These are phyloP conservation scores for Linepithema humile DNA, from an alignment of 1,140 invertebrate genomes.

Conservation along the genomic window DNA sequence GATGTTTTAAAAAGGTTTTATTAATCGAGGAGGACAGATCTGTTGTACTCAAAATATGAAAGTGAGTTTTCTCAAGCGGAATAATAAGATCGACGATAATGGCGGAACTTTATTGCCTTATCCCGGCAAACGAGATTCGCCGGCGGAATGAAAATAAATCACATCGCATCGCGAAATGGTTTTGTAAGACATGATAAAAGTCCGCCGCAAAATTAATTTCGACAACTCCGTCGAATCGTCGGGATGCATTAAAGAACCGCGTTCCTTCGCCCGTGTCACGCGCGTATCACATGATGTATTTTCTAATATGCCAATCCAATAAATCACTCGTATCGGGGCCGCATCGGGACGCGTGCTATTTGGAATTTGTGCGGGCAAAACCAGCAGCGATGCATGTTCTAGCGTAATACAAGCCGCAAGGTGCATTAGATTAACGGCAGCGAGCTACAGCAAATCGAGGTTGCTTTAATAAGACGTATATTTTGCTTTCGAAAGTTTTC, in stretches of 20 bases:
- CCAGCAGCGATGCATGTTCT: neutral
- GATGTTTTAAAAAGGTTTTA: conserved; percentile 19
- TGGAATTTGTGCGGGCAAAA: conserved; percentile 19
- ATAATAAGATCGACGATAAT: conserved; percentile 56
- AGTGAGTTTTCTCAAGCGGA: conserved; percentile 25
- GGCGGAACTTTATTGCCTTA: conserved; percentile 43
- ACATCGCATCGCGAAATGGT: conserved; percentile 17
- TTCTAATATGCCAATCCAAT: conserved; percentile 40
- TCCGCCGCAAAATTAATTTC: conserved; percentile 32
- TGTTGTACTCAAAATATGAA: conserved; percentile 39
- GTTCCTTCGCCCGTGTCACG: neutral
- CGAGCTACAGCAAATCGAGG: neutral
- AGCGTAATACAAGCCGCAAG: conserved; percentile 25
- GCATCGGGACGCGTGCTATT: neutral
- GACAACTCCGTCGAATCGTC: conserved; percentile 20
- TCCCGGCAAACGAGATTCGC: conserved; percentile 40
- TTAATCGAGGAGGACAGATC: conserved; percentile 22
- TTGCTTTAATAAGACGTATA: neutral
- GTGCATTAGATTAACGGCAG: conserved; percentile 35
- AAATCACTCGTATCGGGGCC: conserved; percentile 31
- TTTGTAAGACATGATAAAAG: conserved; percentile 42
- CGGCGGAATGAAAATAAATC: conserved; percentile 48
- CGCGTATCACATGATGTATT: neutral
- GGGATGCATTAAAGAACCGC: neutral
- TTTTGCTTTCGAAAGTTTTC: neutral